Evolutionary conservation across 2,888 invertebrate genomes (phyloP), one percentile per base, ranked within the genome.

Genomic region (Lomographa bimaculata): DNA sequence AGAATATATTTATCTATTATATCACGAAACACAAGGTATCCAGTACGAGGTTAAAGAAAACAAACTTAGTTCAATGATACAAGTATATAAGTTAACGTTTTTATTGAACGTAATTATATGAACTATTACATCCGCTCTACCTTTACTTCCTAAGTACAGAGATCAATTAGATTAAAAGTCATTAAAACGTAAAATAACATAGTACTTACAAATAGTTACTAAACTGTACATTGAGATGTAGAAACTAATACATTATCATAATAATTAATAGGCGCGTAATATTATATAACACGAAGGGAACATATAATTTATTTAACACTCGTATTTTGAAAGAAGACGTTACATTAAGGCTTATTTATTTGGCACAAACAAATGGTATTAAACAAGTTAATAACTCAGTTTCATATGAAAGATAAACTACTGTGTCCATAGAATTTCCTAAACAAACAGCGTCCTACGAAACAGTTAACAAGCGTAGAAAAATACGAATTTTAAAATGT

Each of bases 71-170:
- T 44, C 53, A 45, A 53, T 45, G 47, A 46, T 69, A 49, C 58
- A 45, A 52, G 44, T 46, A 44, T 68, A 74, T 78, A 75, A 75
- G 64, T 37, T 84, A 87, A 83, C 83, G 71, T 79, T 87, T 83
- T 87, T 85, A 87, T 82, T 87, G 79, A 85, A 84, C 84, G 80
- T 73, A 83, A 84, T 84, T 71, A 79, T 81, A 75, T 72, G 35
- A 27, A 42, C 78, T 77, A 80, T 77, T 82, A 85, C 79, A 83
- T 71, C 72, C 71, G 51, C 64, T 60, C 78, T 83, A 84, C 79
- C 40, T 64, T 68, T 57, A 72, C 19, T 27, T 59, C 63, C 74
- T 80, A 77, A 57, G 59, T 49, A 51, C 40, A 75, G 73, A 75
- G 74, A 76, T 77, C 67, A 57, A 69, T 70, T 60, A 51, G 47